Evolutionary conservation across 2,888 invertebrate species (phyloP).

Genomic region (Catocala nupta): DNA sequence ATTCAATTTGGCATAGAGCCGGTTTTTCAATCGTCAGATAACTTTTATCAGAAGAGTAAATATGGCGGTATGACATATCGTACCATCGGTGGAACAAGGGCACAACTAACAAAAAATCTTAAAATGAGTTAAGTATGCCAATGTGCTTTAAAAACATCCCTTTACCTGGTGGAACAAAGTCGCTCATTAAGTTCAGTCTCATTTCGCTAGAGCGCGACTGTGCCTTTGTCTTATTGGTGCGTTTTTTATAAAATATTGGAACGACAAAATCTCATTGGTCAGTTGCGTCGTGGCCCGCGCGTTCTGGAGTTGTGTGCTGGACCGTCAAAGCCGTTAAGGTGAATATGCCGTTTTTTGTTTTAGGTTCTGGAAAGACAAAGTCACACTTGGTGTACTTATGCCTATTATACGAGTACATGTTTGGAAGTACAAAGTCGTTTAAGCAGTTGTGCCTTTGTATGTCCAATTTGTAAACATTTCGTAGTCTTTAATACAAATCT

Average conservation of each 20-base stretch:
- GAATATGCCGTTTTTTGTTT: conserved; percentile 28
- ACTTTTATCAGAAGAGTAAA: too few species aligned
- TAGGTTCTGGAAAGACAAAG: conserved; percentile 19
- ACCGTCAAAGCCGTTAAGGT: conserved; percentile 28
- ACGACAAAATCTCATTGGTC: conserved; percentile 40
- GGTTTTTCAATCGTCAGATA: too few species aligned
- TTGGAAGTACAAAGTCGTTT: conserved; percentile 27
- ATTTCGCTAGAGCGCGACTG: not conserved
- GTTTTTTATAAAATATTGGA: conserved; percentile 1
- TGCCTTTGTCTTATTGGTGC: conserved; percentile 4
- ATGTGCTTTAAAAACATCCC: conserved; percentile 20
- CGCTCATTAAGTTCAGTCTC: not conserved
- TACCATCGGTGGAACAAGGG: conserved; percentile 23
- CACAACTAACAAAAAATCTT: conserved; percentile 16
- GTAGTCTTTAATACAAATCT: conserved; percentile 22
- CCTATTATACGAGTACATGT: conserved; percentile 13
- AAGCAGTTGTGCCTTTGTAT: too few species aligned
- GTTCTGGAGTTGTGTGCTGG: conserved; percentile 19
- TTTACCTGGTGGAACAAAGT: conserved; percentile 19
- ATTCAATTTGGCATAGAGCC: too few species aligned
- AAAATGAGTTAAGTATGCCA: conserved; percentile 25
- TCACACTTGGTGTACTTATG: conserved; percentile 18
- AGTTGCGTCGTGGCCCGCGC: conserved; percentile 24
- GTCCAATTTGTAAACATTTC: conserved; percentile 7
- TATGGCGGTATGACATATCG: too few species aligned